Evolutionary conservation across 2,797 vertebrate genomes (phyloP), one percentile per base, ranked within the genome.

Genomic region (Chelon labrosus): DNA sequence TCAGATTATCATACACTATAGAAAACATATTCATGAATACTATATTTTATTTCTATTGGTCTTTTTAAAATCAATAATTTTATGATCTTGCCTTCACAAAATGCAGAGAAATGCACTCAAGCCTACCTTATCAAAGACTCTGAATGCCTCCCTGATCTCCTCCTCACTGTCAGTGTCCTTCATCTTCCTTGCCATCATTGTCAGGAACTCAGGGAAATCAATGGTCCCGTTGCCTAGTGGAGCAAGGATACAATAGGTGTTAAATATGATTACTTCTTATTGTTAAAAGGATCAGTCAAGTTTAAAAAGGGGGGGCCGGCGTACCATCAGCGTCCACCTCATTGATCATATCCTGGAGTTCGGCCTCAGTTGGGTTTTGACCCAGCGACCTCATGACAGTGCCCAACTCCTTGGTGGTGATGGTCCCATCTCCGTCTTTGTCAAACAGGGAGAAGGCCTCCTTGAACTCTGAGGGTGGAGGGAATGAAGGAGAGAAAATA

Each of bases 111-210:
- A 10, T 39, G 2, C 10, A 73, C 20, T 1, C 4, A 58, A 6
- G 4, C 56, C 19, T 20, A 98, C 98, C 97, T 99, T 99, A 90
- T 99, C 98, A 91, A 99, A 99, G 83, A 99, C 98, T 93, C 97
- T 94, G 96, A 99, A 99, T 25, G 98, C 98, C 92, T 99, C 97
- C 20, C 97, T 96, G 89, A 99, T 99, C 93, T 99, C 98, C 85
- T 99, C 97, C 92, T 99, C 98, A 0, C 97, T 98, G 90, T 98
- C 97, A 6, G 98, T 99, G 76, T 99, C 98, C 91, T 99, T 99
- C 98, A 99, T 99, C 95, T 99, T 99, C 88, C 97, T 97, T 60
- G 97, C 97, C 98, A 99, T 99, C 98, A 99, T 99, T 17, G 97
- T 99, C 89, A 99, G 92, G 88, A 99, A 99, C 87, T 99, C 98